Base-by-base conservation (phyloP, 2,888 invertebrate species). In the Ecliptopera silaceata region DNA sequence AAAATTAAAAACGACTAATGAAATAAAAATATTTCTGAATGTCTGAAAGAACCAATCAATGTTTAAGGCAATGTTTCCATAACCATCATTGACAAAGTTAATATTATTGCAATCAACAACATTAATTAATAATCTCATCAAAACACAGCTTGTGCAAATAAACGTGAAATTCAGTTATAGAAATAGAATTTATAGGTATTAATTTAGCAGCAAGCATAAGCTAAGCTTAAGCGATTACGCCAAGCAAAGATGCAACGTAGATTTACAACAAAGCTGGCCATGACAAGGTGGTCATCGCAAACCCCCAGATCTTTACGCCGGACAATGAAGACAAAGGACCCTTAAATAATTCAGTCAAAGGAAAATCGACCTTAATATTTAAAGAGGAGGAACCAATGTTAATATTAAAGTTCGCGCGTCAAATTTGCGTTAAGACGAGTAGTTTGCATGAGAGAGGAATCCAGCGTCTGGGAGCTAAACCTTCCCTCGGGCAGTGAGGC, bases 261-360 rank as follows among this genome's bases (percentile, higher is more conserved):
- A 86, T 87, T 88, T 88, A 84, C 74, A 77, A 75, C 77, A 81
- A 84, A 87, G 87, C 91, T 82, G 66, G 81, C 82, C 88, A 84
- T 88, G 89, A 88, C 89, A 88, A 88, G 89, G 88, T 88, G 91
- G 91, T 91, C 91, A 91, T 88, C 86, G 81, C 84, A 84, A 86
- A 74, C 82, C 88, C 87, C 80, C 66, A 84, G 83, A 88, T 88
- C 88, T 86, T 85, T 82, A 75, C 72, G 70, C 80, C 80, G 86
- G 87, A 86, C 88, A 84, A 83, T 80, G 81, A 82, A 88, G 86
- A 90, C 90, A 90, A 90, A 90, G 88, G 88, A 81, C 77, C 75
- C 75, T 78, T 88, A 84, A 90, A 89, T 89, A 82, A 90, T 88
- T 87, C 83, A 86, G 70, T 71, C 82, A 79, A 70, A 71, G 80